Evolutionary conservation across 2,888 invertebrate species (phyloP), one percentile per base, ranked within the genome.

Genomic region (Sarcophaga caerulescens): DNA sequence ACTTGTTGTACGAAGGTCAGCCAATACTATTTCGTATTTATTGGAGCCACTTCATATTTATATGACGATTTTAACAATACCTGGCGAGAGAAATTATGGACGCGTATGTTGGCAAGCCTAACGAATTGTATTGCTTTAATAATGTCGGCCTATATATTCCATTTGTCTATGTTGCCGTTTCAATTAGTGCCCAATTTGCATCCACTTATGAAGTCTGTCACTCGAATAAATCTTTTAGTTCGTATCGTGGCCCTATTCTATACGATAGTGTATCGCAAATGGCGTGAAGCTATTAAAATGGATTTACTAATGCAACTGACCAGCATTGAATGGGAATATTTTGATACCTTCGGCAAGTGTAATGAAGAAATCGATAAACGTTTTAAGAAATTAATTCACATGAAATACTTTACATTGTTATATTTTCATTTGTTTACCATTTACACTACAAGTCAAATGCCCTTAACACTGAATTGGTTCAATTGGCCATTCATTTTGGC

Each of bases 21-120:
- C 52, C 62, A 81, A 76, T 75, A 84, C 47, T 84, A 79, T 52
- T n/a, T 59, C 4, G 35, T 84, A 0, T 14, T 66, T 3, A 21
- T 70, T n/a, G 84, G 84, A 60, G 45, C 63, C 35, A 80, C 84
- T 12, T 70, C 79, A 35, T 76, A 80, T 45, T 47, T 75, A n/a
- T 84, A 71, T 71, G 66, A 84, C 11, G 17, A 21, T 12, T 21
- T 25, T 4, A 70, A 21, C 14, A 70, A 71, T 1, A 70, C 17
- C 17, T 80, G 70, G 47, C 8, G 3, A 4, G 65, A 60, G 35
- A 71, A 68, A 0, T 21, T 2, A 35, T 21, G 44, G 4, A 80
- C 84, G 1, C 45, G n/a, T 4, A 4, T 25, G 1, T 71, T 52
- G 0, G 63, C 75, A 12, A 4, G 12, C 2, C 1, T 66, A 1